Base-by-base conservation (phyloP, 1,140 invertebrate species). In the Ostrea edulis region DNA sequence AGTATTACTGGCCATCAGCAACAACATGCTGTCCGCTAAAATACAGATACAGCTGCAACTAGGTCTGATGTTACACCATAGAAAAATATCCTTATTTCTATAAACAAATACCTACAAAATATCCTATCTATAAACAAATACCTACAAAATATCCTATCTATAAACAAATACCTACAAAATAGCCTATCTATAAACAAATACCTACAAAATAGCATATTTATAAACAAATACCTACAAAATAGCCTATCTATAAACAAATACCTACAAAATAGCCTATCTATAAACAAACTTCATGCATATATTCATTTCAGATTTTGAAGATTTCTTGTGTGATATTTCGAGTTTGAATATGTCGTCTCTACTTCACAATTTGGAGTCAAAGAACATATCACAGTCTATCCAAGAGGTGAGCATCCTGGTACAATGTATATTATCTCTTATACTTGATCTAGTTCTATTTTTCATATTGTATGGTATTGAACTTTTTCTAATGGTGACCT, bases 251-350 rank as follows among this genome's bases (percentile, higher is more conserved):
- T 44, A 5, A 44, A 44, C 35, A 44, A 44, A 44, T 44, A 44
- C 35, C 35, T 44, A 5, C 35, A 44, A 44, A 44, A 5, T 44
- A 44, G 1, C 35, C 35, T 44, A 44, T n/a, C n/a, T n/a, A n/a
- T n/a, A n/a, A n/a, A n/a, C n/a, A n/a, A 5, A 44, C 68, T 29
- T 77, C 11, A 29, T 77, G 22, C 29, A 8, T 14, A 9, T 71
- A 14, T 77, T 77, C n/a, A 7, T 65, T 85, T 71, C 51, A 86
- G 85, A 62, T 9, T 53, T 86, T 20, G 85, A 71, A 77, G 85
- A 86, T 14, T 71, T 86, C 12, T n/a, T 86, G 20, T 86, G 85
- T 86, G 85, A 86, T 29, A 12, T 86, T 20, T 53, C 85, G 9
- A 86, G 22, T 9, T n/a, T 71, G 35, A 86, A 86, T 71, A 51